Evolutionary conservation across 1,140 invertebrate genomes (phyloP).

Genomic region (Cherax quadricarinatus): DNA sequence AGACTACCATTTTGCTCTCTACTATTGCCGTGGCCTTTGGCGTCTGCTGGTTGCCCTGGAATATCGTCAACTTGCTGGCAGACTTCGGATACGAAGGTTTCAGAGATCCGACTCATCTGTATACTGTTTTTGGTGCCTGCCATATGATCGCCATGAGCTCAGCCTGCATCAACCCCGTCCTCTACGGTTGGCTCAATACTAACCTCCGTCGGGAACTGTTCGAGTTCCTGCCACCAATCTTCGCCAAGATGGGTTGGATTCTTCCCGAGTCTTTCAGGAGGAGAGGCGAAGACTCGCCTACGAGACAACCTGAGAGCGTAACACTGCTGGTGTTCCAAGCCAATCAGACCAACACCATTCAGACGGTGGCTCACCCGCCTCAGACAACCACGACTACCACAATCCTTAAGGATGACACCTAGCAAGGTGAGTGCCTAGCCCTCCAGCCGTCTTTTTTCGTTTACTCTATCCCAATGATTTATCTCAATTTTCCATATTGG

Average conservation of each 20-base stretch:
- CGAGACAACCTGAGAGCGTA: constrained; percentile 57
- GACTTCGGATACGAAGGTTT: constrained; percentile 71
- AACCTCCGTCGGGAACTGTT: constrained; percentile 78
- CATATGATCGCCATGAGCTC: constrained; percentile 81
- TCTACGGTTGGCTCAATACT: constrained; percentile 81
- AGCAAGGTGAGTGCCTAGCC: constrained; percentile 46
- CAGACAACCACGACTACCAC: constrained; percentile 35
- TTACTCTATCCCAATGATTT: not conserved
- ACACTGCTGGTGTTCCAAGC: constrained; percentile 60
- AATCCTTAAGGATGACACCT: constrained; percentile 46
- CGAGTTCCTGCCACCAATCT: constrained; percentile 74
- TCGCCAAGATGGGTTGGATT: constrained; percentile 51
- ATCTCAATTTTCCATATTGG: not conserved
- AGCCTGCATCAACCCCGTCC: constrained; percentile 79
- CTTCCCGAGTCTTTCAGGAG: constrained; percentile 19
- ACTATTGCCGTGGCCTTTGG: constrained; percentile 78
- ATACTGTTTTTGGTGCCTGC: constrained; percentile 79
- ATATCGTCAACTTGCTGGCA: constrained; percentile 79
- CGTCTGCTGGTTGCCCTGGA: constrained; percentile 80
- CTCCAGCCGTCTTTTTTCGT: not conserved
- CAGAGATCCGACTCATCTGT: constrained; percentile 75
- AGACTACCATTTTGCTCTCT: constrained; percentile 79
- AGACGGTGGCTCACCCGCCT: constrained; percentile 49
- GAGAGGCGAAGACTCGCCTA: constrained; percentile 43
- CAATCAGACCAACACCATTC: constrained; percentile 44